Conservation (phyloP, 2,797 vertebrate species). For the Xenentodon cancila region DNA sequence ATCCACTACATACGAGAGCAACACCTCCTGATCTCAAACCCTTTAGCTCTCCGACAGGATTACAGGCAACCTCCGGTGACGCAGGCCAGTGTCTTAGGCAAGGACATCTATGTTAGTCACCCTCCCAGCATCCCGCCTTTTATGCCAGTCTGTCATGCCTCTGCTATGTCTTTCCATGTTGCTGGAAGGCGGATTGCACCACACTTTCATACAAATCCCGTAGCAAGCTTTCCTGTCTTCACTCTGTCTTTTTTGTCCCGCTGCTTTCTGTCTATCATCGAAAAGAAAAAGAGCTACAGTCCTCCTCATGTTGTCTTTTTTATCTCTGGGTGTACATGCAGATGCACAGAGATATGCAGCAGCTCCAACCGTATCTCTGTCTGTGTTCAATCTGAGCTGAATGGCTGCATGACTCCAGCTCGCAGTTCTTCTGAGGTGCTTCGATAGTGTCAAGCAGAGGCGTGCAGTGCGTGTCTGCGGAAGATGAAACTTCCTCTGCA, state of each 20-base stretch:
- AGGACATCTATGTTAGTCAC: slow-evolving; percentile 76
- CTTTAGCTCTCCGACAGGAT: slow-evolving; percentile 80
- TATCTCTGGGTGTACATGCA: slow-evolving; percentile 32
- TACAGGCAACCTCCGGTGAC: slow-evolving; percentile 79
- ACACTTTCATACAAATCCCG: slow-evolving; percentile 49
- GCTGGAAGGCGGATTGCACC: slow-evolving; percentile 39
- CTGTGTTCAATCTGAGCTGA: slow-evolving; percentile 39
- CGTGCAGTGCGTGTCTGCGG: slow-evolving; percentile 79
- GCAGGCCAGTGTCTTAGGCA: slow-evolving; percentile 82
- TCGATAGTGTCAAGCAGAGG: slow-evolving; percentile 81
- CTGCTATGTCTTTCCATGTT: slow-evolving; percentile 52
- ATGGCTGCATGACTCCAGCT: slow-evolving; percentile 56
- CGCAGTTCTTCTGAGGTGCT: slow-evolving; percentile 50
- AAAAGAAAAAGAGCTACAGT: slow-evolving; percentile 72
- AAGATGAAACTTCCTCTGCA: slow-evolving; percentile 49
- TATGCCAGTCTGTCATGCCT: slow-evolving; percentile 44
- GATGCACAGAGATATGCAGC: slow-evolving; percentile 73
- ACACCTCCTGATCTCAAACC: slow-evolving; percentile 76
- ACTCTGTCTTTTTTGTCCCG: slow-evolving; percentile 51
- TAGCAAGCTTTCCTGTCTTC: slow-evolving; percentile 54
- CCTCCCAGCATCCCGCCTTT: slow-evolving; percentile 39
- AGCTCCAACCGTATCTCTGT: slow-evolving; percentile 74
- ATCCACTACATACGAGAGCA: slow-evolving; percentile 71
- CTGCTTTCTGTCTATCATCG: slow-evolving; percentile 65
- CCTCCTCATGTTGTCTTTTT: slow-evolving; percentile 55